Base-by-base conservation (phyloP, 2,113 vertebrate species). In the Sciurus niger region DNA sequence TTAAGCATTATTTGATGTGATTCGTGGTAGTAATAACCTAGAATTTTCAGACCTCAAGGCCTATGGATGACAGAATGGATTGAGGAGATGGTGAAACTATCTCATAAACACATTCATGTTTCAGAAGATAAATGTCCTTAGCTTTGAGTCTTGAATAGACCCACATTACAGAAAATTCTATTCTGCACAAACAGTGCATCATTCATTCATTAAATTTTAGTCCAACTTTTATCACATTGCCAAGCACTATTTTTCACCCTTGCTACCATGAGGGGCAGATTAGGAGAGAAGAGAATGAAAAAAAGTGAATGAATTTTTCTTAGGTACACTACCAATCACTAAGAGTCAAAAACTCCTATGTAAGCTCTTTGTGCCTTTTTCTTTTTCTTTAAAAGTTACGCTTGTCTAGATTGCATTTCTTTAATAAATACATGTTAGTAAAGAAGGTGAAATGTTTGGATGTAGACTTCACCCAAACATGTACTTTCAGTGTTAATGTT, bases 41-140 rank as follows among this genome's bases (percentile, higher is more conserved):
- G n/a, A 79, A 43, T 12, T 72, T 60, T 83, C 83, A 91, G 46
- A 6, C 53, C 34, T 85, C 24, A 72, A 79, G 58, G 28, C 28
- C 22, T 72, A 37, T 63, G 30, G 78, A 40, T 92, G 70, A 89
- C 8, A 58, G 37, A 95, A 76, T 77, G 12, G 17, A 91, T 48
- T 84, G 58, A 83, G 53, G 18, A 10, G 51, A 14, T 80, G 63
- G 13, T 79, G 22, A 18, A 25, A 40, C 10, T 34, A 4, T 79
- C 70, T 74, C 65, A 68, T n/a, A 43, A 70, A 32, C 24, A 84
- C 1, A 18, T 80, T 84, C 48, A 37, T 76, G 24, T 79, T 80
- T 96, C n/a, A 92, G 63, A 83, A 93, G 48, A 60, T 67, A 84
- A 90, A 90, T 78, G 30, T 16, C 37, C 34, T 88, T 73, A 0